Base-by-base conservation (phyloP, 1,140 invertebrate genomes). In the Drosophila rhopaloa region DNA sequence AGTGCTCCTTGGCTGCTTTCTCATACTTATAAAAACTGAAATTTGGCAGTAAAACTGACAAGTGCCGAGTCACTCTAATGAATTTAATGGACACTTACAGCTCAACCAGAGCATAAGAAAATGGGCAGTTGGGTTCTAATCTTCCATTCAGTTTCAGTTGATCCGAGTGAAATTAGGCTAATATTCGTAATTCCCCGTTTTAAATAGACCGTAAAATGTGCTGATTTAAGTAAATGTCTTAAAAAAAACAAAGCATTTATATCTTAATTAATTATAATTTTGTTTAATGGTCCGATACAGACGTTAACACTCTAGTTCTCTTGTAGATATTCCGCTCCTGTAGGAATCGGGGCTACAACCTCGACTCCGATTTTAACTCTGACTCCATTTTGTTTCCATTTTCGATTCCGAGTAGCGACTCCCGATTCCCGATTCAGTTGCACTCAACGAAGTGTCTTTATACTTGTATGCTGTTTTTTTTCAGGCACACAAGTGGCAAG, bases 391-490 rank as follows among this genome's bases (percentile, higher is more conserved):
- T 46, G 37, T 41, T 61, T 38, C 29, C 24, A 35, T 43, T 35
- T 24, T 29, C 24, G 32, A 46, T 24, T 56, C 35, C 63, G 35
- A 47, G 32, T 53, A 11, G 35, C 63, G 43, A 50, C 53, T 71
- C 68, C 51, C 51, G 44, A 48, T 48, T 70, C 44, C 61, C 51
- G 32, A 53, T 40, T 46, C 58, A 37, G 40, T 37, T 35, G 70
- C 60, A 65, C 43, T 63, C 50, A 41, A 63, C 71, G 44, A 63
- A 65, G 67, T 51, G 40, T 50, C 35, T 48, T 60, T 59, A 46
- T 75, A 19, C 50, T 35, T 11, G 50, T 53, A 59, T 72, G 68
- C 29, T 54, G 59, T 43, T 63, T 51, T 40, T 38, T 53, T 46
- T 38, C 16, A 19, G 38, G 19, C 53, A 57, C 24, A 44, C 35